phyloP scores from a whole-genome alignment of 2,888 invertebrate genomes.

The Hyposoter didymator region DNA sequence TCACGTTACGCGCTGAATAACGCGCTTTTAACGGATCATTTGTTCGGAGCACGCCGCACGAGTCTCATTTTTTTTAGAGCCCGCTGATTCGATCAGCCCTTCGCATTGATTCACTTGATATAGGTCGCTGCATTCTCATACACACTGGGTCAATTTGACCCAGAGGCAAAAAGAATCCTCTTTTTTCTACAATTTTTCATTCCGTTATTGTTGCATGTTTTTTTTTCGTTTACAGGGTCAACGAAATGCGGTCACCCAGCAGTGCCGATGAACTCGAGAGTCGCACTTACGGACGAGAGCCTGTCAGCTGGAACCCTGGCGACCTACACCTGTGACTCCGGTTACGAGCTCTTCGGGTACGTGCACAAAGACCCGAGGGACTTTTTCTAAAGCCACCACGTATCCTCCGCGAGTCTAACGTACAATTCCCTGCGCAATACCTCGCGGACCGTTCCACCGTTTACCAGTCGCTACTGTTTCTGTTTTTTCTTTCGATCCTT shows the following conservation, averaged over 20 bases:
- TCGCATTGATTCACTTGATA: too few relatives aligned
- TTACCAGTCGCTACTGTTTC: background rate
- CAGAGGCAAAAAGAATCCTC: background rate
- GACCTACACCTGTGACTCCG: conserved; percentile 93
- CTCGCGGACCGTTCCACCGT: background rate
- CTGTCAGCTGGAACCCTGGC: conserved; percentile 88
- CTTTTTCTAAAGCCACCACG: conserved; percentile 10
- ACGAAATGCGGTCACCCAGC: conserved; percentile 93
- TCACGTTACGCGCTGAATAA: conserved; percentile 64
- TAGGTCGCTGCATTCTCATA: background rate
- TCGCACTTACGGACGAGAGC: conserved; percentile 87
- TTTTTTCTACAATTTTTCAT: conserved; percentile 9
- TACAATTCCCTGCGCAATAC: background rate
- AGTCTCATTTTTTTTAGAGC: conserved; percentile 4
- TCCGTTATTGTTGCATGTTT: background rate
- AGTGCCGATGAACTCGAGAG: conserved; percentile 92
- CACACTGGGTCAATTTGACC: background rate
- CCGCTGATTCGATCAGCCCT: background rate
- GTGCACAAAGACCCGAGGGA: conserved; percentile 57
- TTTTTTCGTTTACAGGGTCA: conserved; percentile 83
- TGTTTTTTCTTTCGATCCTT: background rate
- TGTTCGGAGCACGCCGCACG: conserved; percentile 16
- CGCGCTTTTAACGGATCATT: conserved; percentile 39
- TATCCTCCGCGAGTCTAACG: background rate
- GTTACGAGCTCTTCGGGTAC: conserved; percentile 94